Base-by-base conservation (phyloP, 2,113 vertebrate species). In the Gyps fulvus region DNA sequence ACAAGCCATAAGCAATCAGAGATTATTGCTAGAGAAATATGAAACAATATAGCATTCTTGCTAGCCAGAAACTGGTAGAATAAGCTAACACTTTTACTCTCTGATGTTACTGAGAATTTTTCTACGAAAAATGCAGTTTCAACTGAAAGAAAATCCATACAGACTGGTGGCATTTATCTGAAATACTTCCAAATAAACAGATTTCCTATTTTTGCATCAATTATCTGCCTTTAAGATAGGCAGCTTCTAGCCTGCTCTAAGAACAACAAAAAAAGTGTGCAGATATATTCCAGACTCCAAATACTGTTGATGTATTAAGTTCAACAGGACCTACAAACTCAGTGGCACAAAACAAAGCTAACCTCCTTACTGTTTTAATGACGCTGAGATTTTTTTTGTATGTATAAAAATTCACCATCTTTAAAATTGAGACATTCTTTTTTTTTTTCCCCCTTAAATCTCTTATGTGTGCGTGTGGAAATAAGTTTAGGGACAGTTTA, bases 381-480 rank as follows among this genome's bases (percentile, higher is more conserved):
- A 87, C 81, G 27, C 6, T 6, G 23, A 57, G 3, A 5, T 16
- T 4, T 8, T 70, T 45, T 81, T 45, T 9, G 27, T 19, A 70
- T 0, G 0, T 22, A 42, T 23, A 36, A 49, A 83, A 89, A 40
- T 21, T 36, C 1, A 8, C 45, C 32, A 13, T 50, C 10, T 80
- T 63, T 34, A 43, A 63, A 87, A 40, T 61, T 15, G 38, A 61
- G 26, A 58, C 7, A 11, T 67, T 52, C 10, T 45, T 45, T 57
- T 16, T 59, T 43, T 16, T 21, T n/a, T 34, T 20, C 19, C 9
- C 13, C 49, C 49, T 50, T 50, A 50, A 23, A 81, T 81, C 11
- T 57, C 26, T 49, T 49, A 3, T 0, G 3, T 7, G 3, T 10
- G 3, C 4, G 2, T 6, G 11, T 57, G 21, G 0, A 67, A 80